Percentiles rank a stretch among this genome's conserved stretches.
Evolutionary conservation across 1,140 invertebrate species (phyloP).

Genomic region (Samia ricini): DNA sequence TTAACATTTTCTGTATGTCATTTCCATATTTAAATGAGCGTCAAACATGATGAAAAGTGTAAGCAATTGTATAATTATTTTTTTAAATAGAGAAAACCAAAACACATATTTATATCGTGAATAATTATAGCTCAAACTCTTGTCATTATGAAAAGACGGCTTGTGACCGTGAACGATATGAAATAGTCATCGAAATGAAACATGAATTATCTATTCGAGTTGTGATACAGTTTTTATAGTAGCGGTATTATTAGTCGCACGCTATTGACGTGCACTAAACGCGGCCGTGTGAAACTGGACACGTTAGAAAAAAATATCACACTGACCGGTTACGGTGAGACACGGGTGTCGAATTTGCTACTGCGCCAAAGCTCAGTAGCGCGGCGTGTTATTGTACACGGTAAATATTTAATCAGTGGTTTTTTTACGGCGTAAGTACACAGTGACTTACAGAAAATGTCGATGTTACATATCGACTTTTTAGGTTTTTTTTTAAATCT

Average conservation of each 20-base stretch:
- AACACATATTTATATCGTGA: too few species aligned
- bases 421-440: neutral
- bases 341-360: conserved; percentile 24
- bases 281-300: conserved; percentile 39
- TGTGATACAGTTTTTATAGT: neutral
- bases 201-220: neutral
- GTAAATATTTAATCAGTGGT: neutral
- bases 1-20: too few species aligned
- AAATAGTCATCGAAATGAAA: neutral
- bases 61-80: too few species aligned
- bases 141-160: too few species aligned
- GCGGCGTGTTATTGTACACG: neutral
- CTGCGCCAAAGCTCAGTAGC: conserved; percentile 10
- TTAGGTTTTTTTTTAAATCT: neutral
- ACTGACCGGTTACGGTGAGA: conserved; percentile 20
- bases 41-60: too few species aligned
- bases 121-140: too few species aligned
- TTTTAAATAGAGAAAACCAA: too few species aligned
- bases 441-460: neutral
- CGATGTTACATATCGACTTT: neutral
- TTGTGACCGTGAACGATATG: neutral
- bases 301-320: conserved; percentile 34
- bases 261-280: conserved; percentile 29
- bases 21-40: too few species aligned
- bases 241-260: neutral